Evolutionary conservation across 2,113 vertebrate species (phyloP), one percentile per base, ranked within the genome.

Genomic region (Grammomys surdaster): DNA sequence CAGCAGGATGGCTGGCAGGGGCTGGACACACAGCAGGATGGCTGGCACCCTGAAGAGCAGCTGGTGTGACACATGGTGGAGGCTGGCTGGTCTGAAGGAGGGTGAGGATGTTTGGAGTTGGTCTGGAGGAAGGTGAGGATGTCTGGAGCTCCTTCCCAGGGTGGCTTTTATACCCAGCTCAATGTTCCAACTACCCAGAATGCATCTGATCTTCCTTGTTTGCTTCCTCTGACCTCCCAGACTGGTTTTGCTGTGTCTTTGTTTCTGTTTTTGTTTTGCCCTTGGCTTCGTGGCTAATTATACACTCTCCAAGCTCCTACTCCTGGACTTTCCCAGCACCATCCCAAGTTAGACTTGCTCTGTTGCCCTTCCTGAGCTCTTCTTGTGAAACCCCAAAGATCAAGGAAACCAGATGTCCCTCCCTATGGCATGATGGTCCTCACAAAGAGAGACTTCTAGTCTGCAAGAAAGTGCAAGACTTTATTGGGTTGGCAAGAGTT

Each of bases 41-140:
- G 14, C 70, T 58, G 78, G 88, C 81, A 70, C 3, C 67, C 88
- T 0, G 46, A 40, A 75, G 89, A 91, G 67, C 90, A 95, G 94
- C 90, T 92, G 85, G 90, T 75, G 46, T 89, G 20, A 48, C 94
- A 95, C 94, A 95, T 95, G 90, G 28, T 69, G 46, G 24, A 22
- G 65, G 82, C 36, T 1, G 43, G 65, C 75, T 88, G 84, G 89
- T 82, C 33, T 54, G 54, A n/a, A 85, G 40, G 60, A 31, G 8
- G n/a, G 8, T 75, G n/a, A 75, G 72, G 20, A 84, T 84, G 81
- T 19, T 51, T 56, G 51, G 17, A 24, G 33, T 19, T 36, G 51
- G 51, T 28, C 51, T 51, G 51, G 10, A 51, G 10, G 51, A 51
- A 0, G 28, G 4, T 69, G 31, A 69, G 67, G 12, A 81, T 81